Base-by-base conservation (phyloP, 2,113 vertebrate species). In the Thermophis baileyi region DNA sequence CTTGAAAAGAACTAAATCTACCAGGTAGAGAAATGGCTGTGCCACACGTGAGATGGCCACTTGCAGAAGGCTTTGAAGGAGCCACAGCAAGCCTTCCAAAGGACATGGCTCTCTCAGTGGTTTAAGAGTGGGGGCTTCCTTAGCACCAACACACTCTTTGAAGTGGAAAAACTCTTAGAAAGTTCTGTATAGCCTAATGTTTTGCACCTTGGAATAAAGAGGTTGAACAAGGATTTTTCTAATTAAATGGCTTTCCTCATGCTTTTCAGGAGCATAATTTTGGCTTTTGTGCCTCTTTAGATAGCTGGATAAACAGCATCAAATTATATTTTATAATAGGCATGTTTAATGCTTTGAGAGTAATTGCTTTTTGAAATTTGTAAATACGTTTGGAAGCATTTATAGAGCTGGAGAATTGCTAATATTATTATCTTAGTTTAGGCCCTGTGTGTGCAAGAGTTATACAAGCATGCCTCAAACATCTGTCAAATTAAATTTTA, bases 401-500 rank as follows among this genome's bases (percentile, higher is more conserved):
- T 92, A 94, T 89, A 87, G 94, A 94, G 96, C 53, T 3, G 54
- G 96, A 51, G 93, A 92, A 93, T 92, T 87, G 95, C 91, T 95
- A 95, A 94, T 90, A 97, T 94, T 89, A 97, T 94, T 95, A 95
- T 94, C 95, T 95, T 96, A 95, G 96, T 95, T 93, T 94, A 90
- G 95, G 92, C 94, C 94, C 2, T 91, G 95, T 92, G 96, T 95
- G 93, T 96, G 96, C 93, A 96, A 96, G 96, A 95, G 95, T 96
- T 97, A 97, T 95, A 94, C 95, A 97, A 97, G 95, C 94, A 97
- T 96, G 95, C 95, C 94, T 97, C 95, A 95, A 93, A 93, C 94
- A 97, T 93, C 94, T 96, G 93, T 95, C 95, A 94, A 94, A 97
- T 90, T 91, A 57, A 95, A 54, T 94, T 0, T 10, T 95, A 95